Evolutionary conservation across 2,797 vertebrate genomes (phyloP), one percentile per base, ranked within the genome.

Genomic region (Anguilla obscura): DNA sequence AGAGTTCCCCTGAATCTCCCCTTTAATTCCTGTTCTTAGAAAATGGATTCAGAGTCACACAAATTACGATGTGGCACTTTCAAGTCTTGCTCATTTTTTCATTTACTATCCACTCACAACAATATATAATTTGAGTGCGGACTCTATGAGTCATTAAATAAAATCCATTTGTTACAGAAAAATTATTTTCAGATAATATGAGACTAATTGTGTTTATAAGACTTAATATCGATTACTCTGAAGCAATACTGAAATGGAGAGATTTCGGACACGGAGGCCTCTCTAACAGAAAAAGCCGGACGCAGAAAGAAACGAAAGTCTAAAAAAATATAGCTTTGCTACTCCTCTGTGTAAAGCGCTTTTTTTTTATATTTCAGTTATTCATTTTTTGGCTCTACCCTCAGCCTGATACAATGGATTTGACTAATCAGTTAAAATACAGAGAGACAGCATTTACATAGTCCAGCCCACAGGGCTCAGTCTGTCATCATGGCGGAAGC

Each of bases 321-420:
- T 97, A 97, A 95, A 97, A 97, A 97, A 97, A 97, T 97, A 97
- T 96, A 96, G 92, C 94, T 96, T 94, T 96, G 91, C 96, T 96
- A 95, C 95, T 95, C 96, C 92, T 96, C 94, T 96, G 95, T 93
- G 95, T 93, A 80, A 45, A 45, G 36, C 76, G 76, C 69, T 95
- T 45, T 45, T 45, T 45, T 76, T 94, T 94, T 93, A 69, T 93
- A 52, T 40, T 84, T 84, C 83, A 82, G 48, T 50, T n/a, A 7
- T 50, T 82, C 24, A 90, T 93, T 94, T 40, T 96, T 94, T 94
- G 93, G 94, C 96, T 96, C 94, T 94, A 94, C 93, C 92, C 92
- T 95, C 88, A 93, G 91, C 90, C 92, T 90, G 94, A 95, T 91
- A 92, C 91, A 93, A 94, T 89, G 88, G 91, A 93, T 89, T 92